Conservation (phyloP, 2,888 invertebrate genomes). For the Chorisops tibialis region DNA sequence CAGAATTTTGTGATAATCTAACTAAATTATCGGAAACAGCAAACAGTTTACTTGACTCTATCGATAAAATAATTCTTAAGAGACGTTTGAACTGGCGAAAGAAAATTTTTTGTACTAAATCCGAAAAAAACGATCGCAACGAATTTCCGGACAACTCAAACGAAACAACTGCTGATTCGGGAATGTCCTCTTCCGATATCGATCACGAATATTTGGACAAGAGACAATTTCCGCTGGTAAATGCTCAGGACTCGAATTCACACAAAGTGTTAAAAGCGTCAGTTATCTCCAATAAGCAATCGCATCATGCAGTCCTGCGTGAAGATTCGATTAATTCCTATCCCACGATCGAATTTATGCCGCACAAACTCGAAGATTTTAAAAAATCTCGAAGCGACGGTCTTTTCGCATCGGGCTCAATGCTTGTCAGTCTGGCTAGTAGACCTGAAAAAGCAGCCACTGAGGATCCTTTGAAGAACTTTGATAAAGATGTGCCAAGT, state of each 20-base stretch:
- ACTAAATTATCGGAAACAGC: neutral
- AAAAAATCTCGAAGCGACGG: too few relatives aligned
- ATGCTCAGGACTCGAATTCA: neutral
- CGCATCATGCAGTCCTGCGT: neutral
- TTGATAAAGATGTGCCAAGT: too few relatives aligned
- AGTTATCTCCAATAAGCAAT: neutral
- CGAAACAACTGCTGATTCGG: too few relatives aligned
- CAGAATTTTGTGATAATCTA: neutral
- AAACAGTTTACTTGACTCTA: neutral
- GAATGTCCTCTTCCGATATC: too few relatives aligned
- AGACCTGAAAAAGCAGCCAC: too few relatives aligned
- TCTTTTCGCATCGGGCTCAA: too few relatives aligned
- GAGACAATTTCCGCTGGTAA: neutral
- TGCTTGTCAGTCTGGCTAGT: too few relatives aligned
- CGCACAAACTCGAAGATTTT: neutral
- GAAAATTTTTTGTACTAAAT: too few relatives aligned
- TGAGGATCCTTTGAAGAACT: too few relatives aligned
- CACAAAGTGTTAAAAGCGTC: neutral
- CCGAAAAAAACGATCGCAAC: neutral
- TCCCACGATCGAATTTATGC: neutral
- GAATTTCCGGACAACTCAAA: too few relatives aligned
- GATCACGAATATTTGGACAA: neutral
- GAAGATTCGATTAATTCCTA: neutral
- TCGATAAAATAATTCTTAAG: slow-evolving; percentile 3
- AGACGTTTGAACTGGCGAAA: neutral